Conservation (phyloP, 2,113 vertebrate species). For the Casuarius casuarius region DNA sequence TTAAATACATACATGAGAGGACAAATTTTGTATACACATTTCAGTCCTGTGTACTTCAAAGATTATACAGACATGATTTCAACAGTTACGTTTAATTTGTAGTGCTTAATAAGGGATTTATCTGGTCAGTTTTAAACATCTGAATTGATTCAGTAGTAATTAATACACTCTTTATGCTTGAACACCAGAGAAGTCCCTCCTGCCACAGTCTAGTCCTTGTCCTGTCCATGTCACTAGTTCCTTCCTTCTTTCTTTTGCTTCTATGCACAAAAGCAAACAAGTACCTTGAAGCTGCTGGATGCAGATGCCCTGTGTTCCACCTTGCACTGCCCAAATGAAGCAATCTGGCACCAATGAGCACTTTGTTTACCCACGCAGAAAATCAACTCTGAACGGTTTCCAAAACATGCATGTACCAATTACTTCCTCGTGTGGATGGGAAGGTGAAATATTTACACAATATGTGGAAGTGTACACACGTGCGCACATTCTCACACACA, state of each 20-base stretch:
- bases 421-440: conserved; percentile 51
- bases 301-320: neutral
- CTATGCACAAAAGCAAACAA: neutral
- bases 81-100: neutral
- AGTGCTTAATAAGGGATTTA: conserved; percentile 24
- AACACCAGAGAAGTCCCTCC: conserved; percentile 6
- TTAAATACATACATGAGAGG: neutral
- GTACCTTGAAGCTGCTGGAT: neutral
- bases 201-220: neutral
- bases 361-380: conserved; percentile 57
- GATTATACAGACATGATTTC: neutral
- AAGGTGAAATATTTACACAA: conserved; percentile 58
- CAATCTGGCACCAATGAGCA: conserved; percentile 16
- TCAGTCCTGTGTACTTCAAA: neutral
- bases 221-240: neutral
- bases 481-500: accelerated
- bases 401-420: conserved; percentile 65
- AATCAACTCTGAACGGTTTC: conserved; percentile 62
- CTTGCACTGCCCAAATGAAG: neutral
- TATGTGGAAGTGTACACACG: neutral
- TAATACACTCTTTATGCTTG: conserved; percentile 28
- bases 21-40: neutral
- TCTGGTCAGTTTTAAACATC: conserved; percentile 57
- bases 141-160: conserved; percentile 55
- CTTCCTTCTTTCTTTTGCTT: neutral